Percentiles rank a stretch among this genome's conserved stretches.
Conservation (phyloP, 2,113 vertebrate species). For the Eretmochelys imbricata region DNA sequence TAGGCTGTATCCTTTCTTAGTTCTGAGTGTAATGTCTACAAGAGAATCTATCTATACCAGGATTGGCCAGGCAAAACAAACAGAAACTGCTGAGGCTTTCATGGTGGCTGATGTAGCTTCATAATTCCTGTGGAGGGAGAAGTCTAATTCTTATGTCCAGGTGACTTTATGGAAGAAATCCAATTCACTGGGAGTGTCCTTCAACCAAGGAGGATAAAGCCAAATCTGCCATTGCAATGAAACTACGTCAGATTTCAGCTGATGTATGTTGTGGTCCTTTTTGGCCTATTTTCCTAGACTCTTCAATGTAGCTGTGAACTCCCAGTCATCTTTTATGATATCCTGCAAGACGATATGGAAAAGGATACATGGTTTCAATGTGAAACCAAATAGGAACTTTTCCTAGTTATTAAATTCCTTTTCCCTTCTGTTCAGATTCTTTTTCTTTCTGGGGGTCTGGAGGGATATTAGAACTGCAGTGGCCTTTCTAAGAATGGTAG, state of each 20-base stretch:
- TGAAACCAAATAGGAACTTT: too few species aligned
- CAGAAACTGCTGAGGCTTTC: conserved; percentile 9
- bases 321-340: not conserved
- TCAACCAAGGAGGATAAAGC: conserved; percentile 49
- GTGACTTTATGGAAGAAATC: conserved; percentile 56
- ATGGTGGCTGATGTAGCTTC: not conserved
- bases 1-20: not conserved
- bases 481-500: not conserved
- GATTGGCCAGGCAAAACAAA: not conserved
- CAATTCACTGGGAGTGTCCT: conserved; percentile 27
- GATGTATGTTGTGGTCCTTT: conserved; percentile 13
- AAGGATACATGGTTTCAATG: too few species aligned
- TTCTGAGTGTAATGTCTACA: not conserved
- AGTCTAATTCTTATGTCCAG: not conserved
- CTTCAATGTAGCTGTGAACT: not conserved
- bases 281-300: not conserved
- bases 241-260: conserved; percentile 45
- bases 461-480: not conserved
- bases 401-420: too few species aligned
- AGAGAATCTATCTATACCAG: not conserved
- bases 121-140: not conserved
- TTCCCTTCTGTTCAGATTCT: not conserved
- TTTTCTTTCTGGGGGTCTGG: not conserved
- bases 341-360: too few species aligned
- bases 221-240: conserved; percentile 51